Percentiles rank a stretch among this genome's conserved stretches.
These are phyloP conservation scores for Bos javanicus DNA, from an alignment of 2,113 vertebrate genomes.

Conservation along the genomic window DNA sequence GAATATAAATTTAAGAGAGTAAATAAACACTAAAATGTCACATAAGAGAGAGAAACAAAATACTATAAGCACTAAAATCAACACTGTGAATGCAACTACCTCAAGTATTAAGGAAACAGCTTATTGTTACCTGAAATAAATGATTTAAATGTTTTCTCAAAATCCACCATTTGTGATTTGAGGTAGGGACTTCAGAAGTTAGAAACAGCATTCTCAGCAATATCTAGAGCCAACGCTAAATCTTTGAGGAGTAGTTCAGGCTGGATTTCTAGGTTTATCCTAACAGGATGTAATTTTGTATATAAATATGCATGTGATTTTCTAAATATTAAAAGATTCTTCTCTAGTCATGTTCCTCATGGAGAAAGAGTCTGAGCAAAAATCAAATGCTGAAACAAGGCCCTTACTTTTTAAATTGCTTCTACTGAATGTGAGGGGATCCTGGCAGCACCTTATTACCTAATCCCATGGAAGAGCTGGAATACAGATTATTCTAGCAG, in stretches of 20 bases:
- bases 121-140: neutral
- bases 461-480: neutral
- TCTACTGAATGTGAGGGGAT: neutral
- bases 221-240: neutral
- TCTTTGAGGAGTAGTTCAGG: neutral
- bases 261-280: neutral
- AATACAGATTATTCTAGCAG: neutral
- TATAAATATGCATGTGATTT: neutral
- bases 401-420: neutral
- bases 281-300: neutral
- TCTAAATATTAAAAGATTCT: neutral
- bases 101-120: neutral
- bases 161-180: neutral
- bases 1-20: neutral
- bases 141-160: neutral
- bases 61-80: neutral
- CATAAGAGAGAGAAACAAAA: neutral
- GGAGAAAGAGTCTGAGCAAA: neutral
- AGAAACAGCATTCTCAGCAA: neutral
- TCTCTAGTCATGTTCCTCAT: neutral
- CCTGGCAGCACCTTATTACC: neutral
- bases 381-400: neutral
- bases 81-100: neutral
- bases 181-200: neutral
- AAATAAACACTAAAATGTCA: neutral